These are phyloP conservation scores for Endotricha flammealis DNA, from an alignment of 2,888 invertebrate species.

Conservation along the genomic window DNA sequence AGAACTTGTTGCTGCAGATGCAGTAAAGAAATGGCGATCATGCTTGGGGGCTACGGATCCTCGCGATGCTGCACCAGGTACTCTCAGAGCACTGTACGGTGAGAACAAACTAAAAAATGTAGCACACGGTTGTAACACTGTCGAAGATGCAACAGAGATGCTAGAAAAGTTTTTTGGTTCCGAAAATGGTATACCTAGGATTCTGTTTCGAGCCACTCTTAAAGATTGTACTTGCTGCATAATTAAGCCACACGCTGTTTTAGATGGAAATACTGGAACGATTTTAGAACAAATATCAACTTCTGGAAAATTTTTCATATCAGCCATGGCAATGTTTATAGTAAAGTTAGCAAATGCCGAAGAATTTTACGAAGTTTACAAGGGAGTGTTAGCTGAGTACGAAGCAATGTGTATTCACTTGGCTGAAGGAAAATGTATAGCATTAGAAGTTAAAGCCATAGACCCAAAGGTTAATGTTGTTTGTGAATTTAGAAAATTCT, in stretches of 20 bases:
- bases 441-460: slow-evolving; percentile 85
- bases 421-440: slow-evolving; percentile 90
- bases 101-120: slow-evolving; percentile 81
- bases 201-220: slow-evolving; percentile 74
- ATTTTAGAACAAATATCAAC: slow-evolving; percentile 86
- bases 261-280: slow-evolving; percentile 84
- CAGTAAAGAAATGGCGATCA: slow-evolving; percentile 80
- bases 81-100: slow-evolving; percentile 82
- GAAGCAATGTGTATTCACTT: slow-evolving; percentile 88
- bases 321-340: slow-evolving; percentile 88
- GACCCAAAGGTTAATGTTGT: slow-evolving; percentile 75
- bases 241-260: slow-evolving; percentile 93
- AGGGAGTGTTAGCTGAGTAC: slow-evolving; percentile 88
- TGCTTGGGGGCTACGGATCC: slow-evolving; percentile 83
- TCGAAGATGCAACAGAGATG: slow-evolving; percentile 71
- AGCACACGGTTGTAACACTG: slow-evolving; percentile 83
- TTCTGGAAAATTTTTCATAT: slow-evolving; percentile 83
- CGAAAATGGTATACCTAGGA: slow-evolving; percentile 42
- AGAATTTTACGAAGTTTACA: slow-evolving; percentile 95
- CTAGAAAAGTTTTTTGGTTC: slow-evolving; percentile 56
- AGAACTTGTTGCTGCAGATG: slow-evolving; percentile 84
- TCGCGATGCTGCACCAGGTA: slow-evolving; percentile 76
- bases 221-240: slow-evolving; percentile 86
- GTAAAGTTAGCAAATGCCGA: slow-evolving; percentile 88
- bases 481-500: slow-evolving; percentile 86